Evolutionary conservation across 2,113 vertebrate species (phyloP).

Genomic region (Myrmecophaga tridactyla): DNA sequence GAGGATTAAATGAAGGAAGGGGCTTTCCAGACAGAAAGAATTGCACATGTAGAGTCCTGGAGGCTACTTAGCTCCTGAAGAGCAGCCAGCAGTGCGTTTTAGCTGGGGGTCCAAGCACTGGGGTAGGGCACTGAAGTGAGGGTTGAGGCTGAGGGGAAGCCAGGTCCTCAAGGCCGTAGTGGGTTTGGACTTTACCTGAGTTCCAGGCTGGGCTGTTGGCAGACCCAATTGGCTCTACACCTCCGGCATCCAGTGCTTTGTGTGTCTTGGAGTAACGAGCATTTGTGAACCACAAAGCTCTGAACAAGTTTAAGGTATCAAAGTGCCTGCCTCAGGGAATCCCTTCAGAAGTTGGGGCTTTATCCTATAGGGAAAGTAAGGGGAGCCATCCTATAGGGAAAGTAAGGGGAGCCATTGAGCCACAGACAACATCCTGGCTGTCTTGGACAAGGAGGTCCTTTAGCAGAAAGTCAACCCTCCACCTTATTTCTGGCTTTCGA

Average conservation of each 20-base stretch:
- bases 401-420: too few relatives aligned
- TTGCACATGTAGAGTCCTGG: not conserved
- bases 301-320: not conserved
- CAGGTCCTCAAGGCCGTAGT: not conserved
- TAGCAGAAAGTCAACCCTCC: not conserved
- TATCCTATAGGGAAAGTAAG: not conserved
- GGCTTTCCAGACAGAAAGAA: not conserved
- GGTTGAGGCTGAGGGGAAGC: not conserved
- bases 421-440: too few relatives aligned
- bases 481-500: not conserved
- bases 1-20: not conserved
- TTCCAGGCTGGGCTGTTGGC: too few relatives aligned
- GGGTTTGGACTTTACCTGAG: too few relatives aligned
- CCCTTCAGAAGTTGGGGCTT: not conserved
- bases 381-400: not conserved
- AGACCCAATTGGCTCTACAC: not conserved
- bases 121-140: not conserved
- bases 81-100: not conserved
- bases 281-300: not conserved
- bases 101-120: not conserved
- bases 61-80: not conserved
- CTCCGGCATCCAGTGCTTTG: not conserved
- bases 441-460: too few relatives aligned
- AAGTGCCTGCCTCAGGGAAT: not conserved
- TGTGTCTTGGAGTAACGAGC: not conserved